These are phyloP conservation scores for Andrena flavipes DNA, from an alignment of 2,888 invertebrate genomes.

Conservation along the genomic window DNA sequence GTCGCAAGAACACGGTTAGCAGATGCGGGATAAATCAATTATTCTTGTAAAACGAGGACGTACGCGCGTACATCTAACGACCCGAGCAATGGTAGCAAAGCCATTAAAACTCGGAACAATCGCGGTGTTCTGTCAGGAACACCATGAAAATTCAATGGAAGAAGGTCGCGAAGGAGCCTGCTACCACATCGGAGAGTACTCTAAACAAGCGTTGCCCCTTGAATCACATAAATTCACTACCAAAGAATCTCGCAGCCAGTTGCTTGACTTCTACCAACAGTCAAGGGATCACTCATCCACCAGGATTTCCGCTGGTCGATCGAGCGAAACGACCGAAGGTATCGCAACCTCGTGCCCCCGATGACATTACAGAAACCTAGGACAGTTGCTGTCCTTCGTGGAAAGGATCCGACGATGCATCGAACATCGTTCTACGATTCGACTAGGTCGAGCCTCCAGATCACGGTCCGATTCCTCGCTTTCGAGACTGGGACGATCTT, in stretches of 20 bases:
- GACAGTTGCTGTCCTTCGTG: slow-evolving; percentile 11
- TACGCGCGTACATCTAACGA: too few species aligned
- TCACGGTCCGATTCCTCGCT: slow-evolving; percentile 71
- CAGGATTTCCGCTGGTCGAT: not conserved
- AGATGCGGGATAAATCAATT: slow-evolving; percentile 52
- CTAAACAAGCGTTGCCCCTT: not conserved
- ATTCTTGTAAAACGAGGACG: slow-evolving; percentile 1
- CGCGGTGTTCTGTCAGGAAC: too few species aligned
- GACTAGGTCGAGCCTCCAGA: slow-evolving; percentile 55
- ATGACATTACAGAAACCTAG: slow-evolving; percentile 21
- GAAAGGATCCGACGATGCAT: slow-evolving; percentile 35
- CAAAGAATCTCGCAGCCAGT: not conserved
- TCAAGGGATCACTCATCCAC: too few species aligned
- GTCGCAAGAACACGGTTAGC: slow-evolving; percentile 31
- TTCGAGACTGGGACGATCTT: slow-evolving; percentile 51
- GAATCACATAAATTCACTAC: not conserved
- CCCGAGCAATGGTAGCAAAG: too few species aligned
- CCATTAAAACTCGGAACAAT: too few species aligned
- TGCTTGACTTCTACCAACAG: too few species aligned
- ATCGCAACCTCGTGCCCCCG: slow-evolving; percentile 1
- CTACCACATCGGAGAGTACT: not conserved
- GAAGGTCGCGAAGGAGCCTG: not conserved
- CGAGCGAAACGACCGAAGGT: slow-evolving; percentile 21
- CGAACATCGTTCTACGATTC: slow-evolving; percentile 64
- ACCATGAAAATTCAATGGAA: too few species aligned